Evolutionary conservation across 1,140 invertebrate genomes (phyloP).

Genomic region (Aphelenchoides besseyi): DNA sequence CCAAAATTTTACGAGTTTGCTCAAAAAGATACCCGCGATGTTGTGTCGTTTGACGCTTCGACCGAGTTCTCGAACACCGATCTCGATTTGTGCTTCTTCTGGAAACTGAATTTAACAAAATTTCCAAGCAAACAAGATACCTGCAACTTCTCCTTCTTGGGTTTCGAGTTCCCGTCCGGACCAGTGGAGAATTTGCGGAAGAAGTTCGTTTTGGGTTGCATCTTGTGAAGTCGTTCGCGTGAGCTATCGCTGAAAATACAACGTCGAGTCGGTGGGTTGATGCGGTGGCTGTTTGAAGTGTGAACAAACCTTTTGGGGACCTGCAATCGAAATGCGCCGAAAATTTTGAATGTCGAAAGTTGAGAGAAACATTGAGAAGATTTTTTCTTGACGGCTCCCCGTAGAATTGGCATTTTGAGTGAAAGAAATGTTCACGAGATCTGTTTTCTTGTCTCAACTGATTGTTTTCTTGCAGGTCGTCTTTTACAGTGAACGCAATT

Average conservation of each 20-base stretch:
- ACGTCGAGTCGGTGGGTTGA: not conserved
- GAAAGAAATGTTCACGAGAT: not conserved
- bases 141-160: constrained; percentile 3
- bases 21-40: not conserved
- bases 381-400: not conserved
- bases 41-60: not conserved
- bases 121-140: not conserved
- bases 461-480: not conserved
- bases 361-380: not conserved
- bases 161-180: not conserved
- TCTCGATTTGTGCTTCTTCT: constrained; percentile 1
- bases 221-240: constrained; percentile 2
- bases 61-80: not conserved
- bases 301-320: not conserved
- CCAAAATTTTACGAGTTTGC: not conserved
- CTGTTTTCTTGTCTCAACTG: not conserved
- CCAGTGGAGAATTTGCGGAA: constrained; percentile 13
- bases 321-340: not conserved
- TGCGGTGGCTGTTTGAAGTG: not conserved
- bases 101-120: not conserved
- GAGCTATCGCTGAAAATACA: not conserved
- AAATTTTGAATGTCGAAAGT: not conserved
- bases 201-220: not conserved
- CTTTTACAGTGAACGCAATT: not conserved
- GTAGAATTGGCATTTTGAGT: not conserved